A percentile compares a stretch with the other conserved stretches of the same genome.
Evolutionary conservation across 2,797 vertebrate species (phyloP).

Genomic region (Denticeps clupeoides): DNA sequence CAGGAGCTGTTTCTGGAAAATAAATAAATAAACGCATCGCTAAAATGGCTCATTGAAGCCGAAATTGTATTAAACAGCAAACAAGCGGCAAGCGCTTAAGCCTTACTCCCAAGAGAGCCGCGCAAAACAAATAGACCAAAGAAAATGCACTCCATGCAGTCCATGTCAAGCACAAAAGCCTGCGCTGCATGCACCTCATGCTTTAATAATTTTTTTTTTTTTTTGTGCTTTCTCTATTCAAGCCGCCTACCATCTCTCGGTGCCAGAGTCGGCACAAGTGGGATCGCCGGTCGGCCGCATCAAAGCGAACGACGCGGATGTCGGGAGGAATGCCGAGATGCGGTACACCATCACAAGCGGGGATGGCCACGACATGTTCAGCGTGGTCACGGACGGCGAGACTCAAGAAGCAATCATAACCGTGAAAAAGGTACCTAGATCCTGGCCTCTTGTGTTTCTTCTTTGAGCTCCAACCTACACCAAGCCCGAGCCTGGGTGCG

Average conservation of each 20-base stretch:
- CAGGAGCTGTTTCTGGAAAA: slow-evolving; percentile 15
- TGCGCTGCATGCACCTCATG: too few species aligned
- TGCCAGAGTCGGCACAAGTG: slow-evolving; percentile 72
- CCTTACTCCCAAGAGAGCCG: too few species aligned
- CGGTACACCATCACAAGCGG: slow-evolving; percentile 77
- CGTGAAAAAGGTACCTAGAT: slow-evolving; percentile 91
- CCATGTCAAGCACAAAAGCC: too few species aligned
- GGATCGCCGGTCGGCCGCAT: slow-evolving; percentile 81
- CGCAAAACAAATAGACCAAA: too few species aligned
- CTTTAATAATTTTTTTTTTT: slow-evolving; percentile 10
- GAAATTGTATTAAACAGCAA: slow-evolving; percentile 35
- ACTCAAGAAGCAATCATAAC: slow-evolving; percentile 89
- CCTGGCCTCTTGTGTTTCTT: too few species aligned
- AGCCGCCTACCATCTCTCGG: slow-evolving; percentile 84
- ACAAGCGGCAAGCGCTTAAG: slow-evolving; percentile 6
- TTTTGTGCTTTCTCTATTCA: slow-evolving; percentile 3
- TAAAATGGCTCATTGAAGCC: slow-evolving; percentile 29
- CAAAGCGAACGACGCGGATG: slow-evolving; percentile 84
- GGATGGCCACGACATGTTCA: slow-evolving; percentile 76
- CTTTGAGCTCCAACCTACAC: too few species aligned
- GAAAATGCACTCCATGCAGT: background rate
- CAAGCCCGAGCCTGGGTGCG: background rate
- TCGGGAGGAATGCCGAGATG: slow-evolving; percentile 80
- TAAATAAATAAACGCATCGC: background rate
- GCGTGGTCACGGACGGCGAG: slow-evolving; percentile 78